phyloP scores from a whole-genome alignment of 2,113 vertebrate species.

The Motacilla alba region DNA sequence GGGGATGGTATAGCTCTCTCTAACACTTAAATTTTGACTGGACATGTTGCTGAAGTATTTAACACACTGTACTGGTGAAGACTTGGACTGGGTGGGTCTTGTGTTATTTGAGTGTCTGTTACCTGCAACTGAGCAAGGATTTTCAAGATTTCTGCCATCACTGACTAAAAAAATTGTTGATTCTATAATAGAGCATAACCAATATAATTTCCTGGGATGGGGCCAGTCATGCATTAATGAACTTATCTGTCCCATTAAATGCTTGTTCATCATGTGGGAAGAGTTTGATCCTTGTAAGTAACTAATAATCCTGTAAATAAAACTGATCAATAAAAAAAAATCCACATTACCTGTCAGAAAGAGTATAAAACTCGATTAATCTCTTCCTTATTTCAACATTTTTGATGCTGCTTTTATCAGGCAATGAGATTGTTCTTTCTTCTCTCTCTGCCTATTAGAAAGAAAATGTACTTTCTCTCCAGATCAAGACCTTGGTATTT shows the following conservation, averaged over 20 bases:
- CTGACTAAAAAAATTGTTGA: background rate
- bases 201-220: background rate
- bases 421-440: background rate
- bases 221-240: background rate
- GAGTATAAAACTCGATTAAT: background rate
- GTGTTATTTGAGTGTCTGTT: background rate
- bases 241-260: background rate
- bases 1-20: background rate
- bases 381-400: background rate
- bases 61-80: background rate
- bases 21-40: background rate
- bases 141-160: background rate
- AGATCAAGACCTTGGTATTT: background rate
- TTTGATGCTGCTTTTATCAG: background rate
- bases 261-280: background rate
- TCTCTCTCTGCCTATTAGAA: background rate
- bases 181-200: background rate
- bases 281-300: background rate
- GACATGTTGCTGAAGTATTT: background rate
- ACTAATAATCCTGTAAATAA: background rate
- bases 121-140: background rate
- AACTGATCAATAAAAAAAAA: background rate
- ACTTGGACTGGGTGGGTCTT: background rate
- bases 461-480: background rate
- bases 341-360: background rate